Percentiles rank a stretch among this genome's conserved stretches.
phyloP scores from a whole-genome alignment of 2,797 vertebrate species.

The Morelia viridis region DNA sequence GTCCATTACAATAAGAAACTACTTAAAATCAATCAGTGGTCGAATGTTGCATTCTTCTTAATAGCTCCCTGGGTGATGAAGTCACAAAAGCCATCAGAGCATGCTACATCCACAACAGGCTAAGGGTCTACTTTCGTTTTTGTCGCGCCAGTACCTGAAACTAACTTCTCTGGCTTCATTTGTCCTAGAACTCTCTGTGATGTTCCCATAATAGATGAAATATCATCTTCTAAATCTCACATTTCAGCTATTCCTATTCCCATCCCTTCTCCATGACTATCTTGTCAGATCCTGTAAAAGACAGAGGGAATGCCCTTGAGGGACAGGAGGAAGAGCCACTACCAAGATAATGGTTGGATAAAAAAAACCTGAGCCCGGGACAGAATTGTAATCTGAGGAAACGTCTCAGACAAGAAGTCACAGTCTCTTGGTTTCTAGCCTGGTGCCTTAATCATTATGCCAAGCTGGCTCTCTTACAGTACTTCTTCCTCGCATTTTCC shows the following conservation, averaged over 20 bases:
- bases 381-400: too few species aligned
- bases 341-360: too few species aligned
- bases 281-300: too few species aligned
- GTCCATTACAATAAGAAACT: conserved; percentile 69
- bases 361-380: too few species aligned
- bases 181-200: conserved; percentile 32
- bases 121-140: conserved; percentile 41
- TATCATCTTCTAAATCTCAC: conserved; percentile 40
- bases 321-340: too few species aligned
- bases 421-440: too few species aligned
- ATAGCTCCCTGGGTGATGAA: conserved; percentile 52
- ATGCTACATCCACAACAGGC: conserved; percentile 28
- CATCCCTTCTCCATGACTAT: conserved; percentile 49
- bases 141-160: conserved; percentile 45
- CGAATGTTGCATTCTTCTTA: conserved; percentile 41
- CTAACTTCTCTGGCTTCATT: conserved; percentile 56
- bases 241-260: conserved; percentile 36
- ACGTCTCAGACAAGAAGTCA: too few species aligned
- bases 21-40: conserved; percentile 70
- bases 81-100: conserved; percentile 41
- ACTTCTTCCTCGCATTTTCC: too few species aligned
- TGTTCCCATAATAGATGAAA: conserved; percentile 32
- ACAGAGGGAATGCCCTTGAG: too few species aligned
- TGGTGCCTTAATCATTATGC: too few species aligned
- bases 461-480: too few species aligned